Evolutionary conservation across 2,888 invertebrate genomes (phyloP), one percentile per base, ranked within the genome.

Genomic region (Phengaris arion): DNA sequence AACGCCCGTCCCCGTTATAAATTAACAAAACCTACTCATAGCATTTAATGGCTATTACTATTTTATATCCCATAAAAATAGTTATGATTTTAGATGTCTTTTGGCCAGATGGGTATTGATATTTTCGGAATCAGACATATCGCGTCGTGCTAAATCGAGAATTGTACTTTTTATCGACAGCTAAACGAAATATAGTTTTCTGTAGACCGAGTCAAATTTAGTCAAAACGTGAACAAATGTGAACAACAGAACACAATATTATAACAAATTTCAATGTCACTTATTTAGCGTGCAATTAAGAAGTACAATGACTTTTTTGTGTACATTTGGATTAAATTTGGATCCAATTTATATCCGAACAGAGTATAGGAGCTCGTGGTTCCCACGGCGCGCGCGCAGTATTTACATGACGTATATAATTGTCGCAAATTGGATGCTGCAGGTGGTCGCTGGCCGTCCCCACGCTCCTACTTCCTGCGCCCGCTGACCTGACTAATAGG

Each of bases 371-470:
- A 22, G 59, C 59, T 59, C 22, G 9, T 15, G 9, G 22, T 59
- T 59, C 59, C 22, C 59, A 59, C 59, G 15, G 59, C 59, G 8
- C 15, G 57, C 59, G 57, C 59, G 9, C 22, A 9, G 59, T 59
- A 6, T 57, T 57, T 59, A 59, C 22, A 59, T 46, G 48, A 6
- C 48, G n/a, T 48, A 9, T 69, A n/a, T 70, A 51, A 51, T 51
- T 70, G 70, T 15, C 22, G 15, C 13, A 22, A 48, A 51, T 48
- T 15, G 51, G n/a, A 8, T 52, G 22, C 70, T 22, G 70, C 70
- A 70, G 70, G 51, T 70, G 70, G 70, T 22, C 22, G 70, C 70
- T n/a, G 52, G 51, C 46, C 52, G 70, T 22, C 22, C 48, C n/a
- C 51, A 70, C 46, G 68, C 51, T 12, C 10, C 48, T 15, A 13